Evolutionary conservation across 2,113 vertebrate species (phyloP).

Genomic region (Sphaerodactylus townsendi): DNA sequence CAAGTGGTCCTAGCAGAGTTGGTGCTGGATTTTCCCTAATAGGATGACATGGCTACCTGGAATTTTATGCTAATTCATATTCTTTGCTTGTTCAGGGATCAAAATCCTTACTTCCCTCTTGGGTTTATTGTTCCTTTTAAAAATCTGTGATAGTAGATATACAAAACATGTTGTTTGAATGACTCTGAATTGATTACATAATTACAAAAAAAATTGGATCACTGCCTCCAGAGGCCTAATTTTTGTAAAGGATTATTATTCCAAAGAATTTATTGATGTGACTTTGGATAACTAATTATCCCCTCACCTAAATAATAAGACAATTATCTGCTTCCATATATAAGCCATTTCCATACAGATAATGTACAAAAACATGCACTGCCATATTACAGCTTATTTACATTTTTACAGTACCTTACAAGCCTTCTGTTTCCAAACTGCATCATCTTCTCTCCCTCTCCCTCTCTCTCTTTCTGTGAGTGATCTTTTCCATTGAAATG

Average conservation of each 20-base stretch:
- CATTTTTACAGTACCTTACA: slow-evolving; percentile 11
- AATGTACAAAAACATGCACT: background rate
- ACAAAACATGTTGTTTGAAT: background rate
- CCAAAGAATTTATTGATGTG: background rate
- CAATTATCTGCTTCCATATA: no score
- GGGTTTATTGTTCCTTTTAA: background rate
- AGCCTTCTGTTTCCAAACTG: slow-evolving; percentile 3
- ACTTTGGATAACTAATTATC: background rate
- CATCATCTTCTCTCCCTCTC: background rate
- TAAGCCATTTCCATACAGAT: background rate
- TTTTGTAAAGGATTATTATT: background rate
- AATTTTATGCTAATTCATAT: background rate
- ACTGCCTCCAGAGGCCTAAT: background rate
- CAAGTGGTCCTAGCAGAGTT: no score
- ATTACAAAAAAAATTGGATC: background rate
- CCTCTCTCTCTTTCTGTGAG: background rate
- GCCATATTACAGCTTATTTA: background rate
- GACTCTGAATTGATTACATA: background rate
- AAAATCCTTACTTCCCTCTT: background rate
- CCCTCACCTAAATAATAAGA: no score
- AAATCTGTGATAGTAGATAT: background rate
- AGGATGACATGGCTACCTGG: no score
- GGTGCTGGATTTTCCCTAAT: no score
- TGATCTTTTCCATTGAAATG: background rate
- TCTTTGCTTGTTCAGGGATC: background rate